Evolutionary conservation across 2,797 vertebrate species (phyloP).

Genomic region (Pipistrellus pipistrellus): DNA sequence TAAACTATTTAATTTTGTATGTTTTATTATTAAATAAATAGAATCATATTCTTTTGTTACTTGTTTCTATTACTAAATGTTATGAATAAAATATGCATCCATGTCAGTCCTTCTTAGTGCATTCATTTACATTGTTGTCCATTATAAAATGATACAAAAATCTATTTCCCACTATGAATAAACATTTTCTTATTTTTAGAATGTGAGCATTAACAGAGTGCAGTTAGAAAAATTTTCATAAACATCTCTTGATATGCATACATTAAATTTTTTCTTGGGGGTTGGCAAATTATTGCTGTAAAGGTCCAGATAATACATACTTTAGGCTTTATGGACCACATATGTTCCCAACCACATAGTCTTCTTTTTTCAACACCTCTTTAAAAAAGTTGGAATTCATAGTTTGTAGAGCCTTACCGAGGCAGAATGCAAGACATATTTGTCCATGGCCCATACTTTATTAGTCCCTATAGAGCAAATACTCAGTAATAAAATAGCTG

Average conservation of each 20-base stretch:
- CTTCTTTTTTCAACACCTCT: not conserved
- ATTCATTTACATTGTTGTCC: not conserved
- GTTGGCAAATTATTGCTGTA: not conserved
- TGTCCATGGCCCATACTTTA: not conserved
- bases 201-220: not conserved
- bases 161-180: not conserved
- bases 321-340: not conserved
- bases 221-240: not conserved
- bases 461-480: not conserved
- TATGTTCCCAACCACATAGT: not conserved
- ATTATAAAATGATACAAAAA: not conserved
- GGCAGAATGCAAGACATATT: not conserved
- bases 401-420: not conserved
- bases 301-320: not conserved
- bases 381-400: not conserved
- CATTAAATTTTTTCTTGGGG: not conserved
- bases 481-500: not conserved
- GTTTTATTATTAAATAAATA: not conserved
- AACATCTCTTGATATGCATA: not conserved
- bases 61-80: constrained; percentile 13
- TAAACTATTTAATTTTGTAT: not conserved
- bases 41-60: not conserved
- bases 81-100: not conserved
- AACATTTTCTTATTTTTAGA: constrained; percentile 1
- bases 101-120: not conserved